phyloP scores from a whole-genome alignment of 2,797 vertebrate species.

The Taeniopygia guttata region DNA sequence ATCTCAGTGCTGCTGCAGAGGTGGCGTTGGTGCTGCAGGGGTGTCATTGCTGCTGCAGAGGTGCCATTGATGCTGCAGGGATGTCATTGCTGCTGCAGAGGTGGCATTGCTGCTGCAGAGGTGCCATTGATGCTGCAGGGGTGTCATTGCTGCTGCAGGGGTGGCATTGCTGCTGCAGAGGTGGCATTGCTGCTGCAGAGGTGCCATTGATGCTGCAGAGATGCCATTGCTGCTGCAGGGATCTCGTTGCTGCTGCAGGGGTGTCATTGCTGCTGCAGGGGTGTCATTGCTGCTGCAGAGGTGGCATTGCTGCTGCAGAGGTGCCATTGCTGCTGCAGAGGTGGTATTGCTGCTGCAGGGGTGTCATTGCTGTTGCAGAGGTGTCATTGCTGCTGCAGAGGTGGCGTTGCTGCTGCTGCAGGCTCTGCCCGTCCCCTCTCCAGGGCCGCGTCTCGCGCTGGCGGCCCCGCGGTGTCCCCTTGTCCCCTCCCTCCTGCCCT shows the following conservation, averaged over 20 bases:
- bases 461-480: rapidly evolving
- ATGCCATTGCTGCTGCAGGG: too few species aligned
- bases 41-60: background rate
- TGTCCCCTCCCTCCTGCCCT: background rate
- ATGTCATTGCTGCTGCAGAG: background rate
- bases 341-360: too few species aligned
- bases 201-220: background rate
- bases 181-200: background rate
- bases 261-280: too few species aligned
- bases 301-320: too few species aligned
- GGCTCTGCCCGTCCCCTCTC: background rate
- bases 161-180: too few species aligned
- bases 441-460: rapidly evolving
- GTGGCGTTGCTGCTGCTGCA: background rate
- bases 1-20: background rate
- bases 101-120: background rate
- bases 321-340: too few species aligned
- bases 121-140: background rate
- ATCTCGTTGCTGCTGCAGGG: too few species aligned
- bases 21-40: background rate
- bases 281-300: too few species aligned
- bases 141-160: too few species aligned
- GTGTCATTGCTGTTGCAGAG: background rate
- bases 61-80: too few species aligned
- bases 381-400: background rate